Evolutionary conservation across 2,797 vertebrate species (phyloP), one percentile per base, ranked within the genome.

Genomic region (Betta splendens): DNA sequence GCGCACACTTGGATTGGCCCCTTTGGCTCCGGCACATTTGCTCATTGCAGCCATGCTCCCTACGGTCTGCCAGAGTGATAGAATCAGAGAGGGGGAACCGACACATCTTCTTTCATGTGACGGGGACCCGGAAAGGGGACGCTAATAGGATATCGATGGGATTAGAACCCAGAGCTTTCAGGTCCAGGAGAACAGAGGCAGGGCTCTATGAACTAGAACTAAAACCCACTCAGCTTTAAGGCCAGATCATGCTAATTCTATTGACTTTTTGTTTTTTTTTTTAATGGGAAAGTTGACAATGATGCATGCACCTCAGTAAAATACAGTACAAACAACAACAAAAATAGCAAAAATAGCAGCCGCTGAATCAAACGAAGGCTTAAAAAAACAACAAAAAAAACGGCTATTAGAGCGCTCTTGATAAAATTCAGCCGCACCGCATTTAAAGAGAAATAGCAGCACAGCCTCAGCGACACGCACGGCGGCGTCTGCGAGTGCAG

Each of bases 91-190:
- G 75, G 82, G 84, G 80, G 76, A 85, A 89, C 84, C 74, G 72
- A 77, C 89, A 85, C 85, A 74, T 90, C 89, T 81, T 85, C 90
- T 92, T 92, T 92, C 89, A 91, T 92, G 89, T 87, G 67, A 75
- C 65, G 33, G 76, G 71, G 81, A 87, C 85, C 85, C 72, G 62
- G 81, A 88, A 86, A 89, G 76, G 69, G 83, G 85, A 89, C 87
- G 89, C 89, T 92, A 92, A 93, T 90, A 83, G 90, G 87, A 92
- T 90, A 91, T 90, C 80, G 89, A 90, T 87, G 80, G 89, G 91
- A 92, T 92, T 91, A 91, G 88, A 91, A 91, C 84, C 81, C 67
- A 74, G 75, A 85, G 84, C 58, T 81, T 81, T 87, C 79, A 69
- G 78, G 87, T 86, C 74, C 82, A 66, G 75, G 69, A 72, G 77